Evolutionary conservation across 2,797 vertebrate species (phyloP).

Genomic region (Rousettus madagascariensis): DNA sequence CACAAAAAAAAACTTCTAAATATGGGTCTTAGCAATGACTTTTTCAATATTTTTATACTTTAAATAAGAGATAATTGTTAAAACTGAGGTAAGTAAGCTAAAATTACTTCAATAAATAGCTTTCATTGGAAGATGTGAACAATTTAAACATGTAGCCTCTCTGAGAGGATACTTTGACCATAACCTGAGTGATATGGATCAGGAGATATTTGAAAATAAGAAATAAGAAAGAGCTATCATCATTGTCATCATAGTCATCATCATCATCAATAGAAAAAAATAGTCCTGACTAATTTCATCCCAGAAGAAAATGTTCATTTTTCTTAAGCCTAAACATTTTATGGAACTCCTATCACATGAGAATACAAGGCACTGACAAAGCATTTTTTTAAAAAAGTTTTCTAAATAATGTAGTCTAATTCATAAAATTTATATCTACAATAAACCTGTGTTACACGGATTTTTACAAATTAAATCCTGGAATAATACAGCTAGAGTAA

Average conservation of each 20-base stretch:
- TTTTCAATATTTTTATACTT: neutral
- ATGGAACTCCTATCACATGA: neutral
- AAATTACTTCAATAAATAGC: neutral
- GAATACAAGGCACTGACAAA: neutral
- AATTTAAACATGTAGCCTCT: neutral
- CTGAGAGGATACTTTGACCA: rapidly evolving
- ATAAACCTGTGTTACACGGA: neutral
- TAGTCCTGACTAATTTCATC: neutral
- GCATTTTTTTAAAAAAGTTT: neutral
- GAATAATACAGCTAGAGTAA: neutral
- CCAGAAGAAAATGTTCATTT: neutral
- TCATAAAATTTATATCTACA: neutral
- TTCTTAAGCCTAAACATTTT: neutral
- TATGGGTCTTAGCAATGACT: neutral
- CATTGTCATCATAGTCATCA: neutral
- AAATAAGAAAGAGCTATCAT: neutral
- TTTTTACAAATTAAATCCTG: neutral
- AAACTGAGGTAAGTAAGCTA: neutral
- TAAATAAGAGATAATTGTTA: neutral
- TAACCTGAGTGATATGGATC: neutral
- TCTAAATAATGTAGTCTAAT: neutral
- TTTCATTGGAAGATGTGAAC: neutral
- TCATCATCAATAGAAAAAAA: neutral
- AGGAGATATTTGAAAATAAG: neutral
- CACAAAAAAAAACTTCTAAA: neutral